phyloP scores from a whole-genome alignment of 2,113 vertebrate genomes.

The Xyrauchen texanus region DNA sequence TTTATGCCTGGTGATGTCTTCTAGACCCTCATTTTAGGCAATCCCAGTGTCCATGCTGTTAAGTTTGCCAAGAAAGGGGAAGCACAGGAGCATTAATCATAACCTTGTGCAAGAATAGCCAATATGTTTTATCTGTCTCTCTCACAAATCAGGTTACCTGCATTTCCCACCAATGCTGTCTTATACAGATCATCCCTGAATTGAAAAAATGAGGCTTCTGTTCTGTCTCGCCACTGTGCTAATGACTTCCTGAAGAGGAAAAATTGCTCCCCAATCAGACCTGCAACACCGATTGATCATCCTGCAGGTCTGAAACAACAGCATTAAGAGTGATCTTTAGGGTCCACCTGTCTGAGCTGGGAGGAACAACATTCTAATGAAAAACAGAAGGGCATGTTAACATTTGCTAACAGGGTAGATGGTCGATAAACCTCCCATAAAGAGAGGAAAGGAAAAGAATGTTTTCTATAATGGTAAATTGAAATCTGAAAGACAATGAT shows the following conservation, averaged over 20 bases:
- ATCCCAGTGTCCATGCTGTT: not conserved
- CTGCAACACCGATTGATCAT: conserved; percentile 21
- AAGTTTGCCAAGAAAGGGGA: not conserved
- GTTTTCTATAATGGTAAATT: too few relatives aligned
- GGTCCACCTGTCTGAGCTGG: conserved; percentile 48
- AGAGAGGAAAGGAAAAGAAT: too few relatives aligned
- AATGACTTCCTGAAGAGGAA: conserved; percentile 54
- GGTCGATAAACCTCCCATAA: conserved; percentile 49
- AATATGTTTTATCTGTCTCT: conserved; percentile 50
- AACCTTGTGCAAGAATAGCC: conserved; percentile 4
- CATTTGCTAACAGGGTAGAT: conserved; percentile 35
- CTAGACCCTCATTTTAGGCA: not conserved
- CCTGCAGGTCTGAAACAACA: conserved; percentile 5
- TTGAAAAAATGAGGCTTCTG: conserved; percentile 37
- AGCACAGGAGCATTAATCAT: conserved; percentile 53
- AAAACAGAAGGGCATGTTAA: conserved; percentile 47
- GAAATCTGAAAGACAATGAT: too few relatives aligned
- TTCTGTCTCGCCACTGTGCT: conserved; percentile 31
- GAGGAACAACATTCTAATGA: conserved; percentile 40
- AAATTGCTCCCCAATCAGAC: conserved; percentile 29
- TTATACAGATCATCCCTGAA: conserved; percentile 40
- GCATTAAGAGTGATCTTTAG: conserved; percentile 51
- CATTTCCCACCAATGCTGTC: conserved; percentile 49
- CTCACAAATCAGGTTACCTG: conserved; percentile 52
- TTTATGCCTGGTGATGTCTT: not conserved